Evolutionary conservation across 2,888 invertebrate species (phyloP), one percentile per base, ranked within the genome.

Genomic region (Acrocera orbiculus): DNA sequence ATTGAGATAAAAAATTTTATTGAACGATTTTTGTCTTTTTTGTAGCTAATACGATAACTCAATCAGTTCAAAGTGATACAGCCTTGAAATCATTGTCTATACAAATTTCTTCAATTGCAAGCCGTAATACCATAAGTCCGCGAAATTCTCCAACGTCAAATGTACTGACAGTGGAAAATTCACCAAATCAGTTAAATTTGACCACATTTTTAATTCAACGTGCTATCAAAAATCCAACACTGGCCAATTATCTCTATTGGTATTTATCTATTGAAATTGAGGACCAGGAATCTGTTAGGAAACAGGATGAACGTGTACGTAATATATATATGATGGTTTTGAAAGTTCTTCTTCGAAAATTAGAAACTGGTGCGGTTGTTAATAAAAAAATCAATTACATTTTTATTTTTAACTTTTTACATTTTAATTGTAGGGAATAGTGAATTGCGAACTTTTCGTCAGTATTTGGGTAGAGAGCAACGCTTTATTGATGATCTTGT

Each of bases 211-310:
- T 96, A 10, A 89, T 96, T 43, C 69, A 73, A 32, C 70, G 93
- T 35, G 90, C 95, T 1, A 82, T 86, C 56, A 72, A 73, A 49
- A 92, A 95, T 67, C 73, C 80, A 31, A 78, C 74, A 11, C 64
- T 98, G 28, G 92, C 92, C 30, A 96, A 95, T 66, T 96, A 95
- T 59, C 77, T 99, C 46, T 96, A 87, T 63, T 98, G 98, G 98
- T 90, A 89, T 64, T 65, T 92, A 43, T 70, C 81, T 38, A 85
- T 93, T 40, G 96, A 96, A 62, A 87, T 90, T 56, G 92, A 92
- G 59, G 87, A 89, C 58, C 77, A 79, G 43, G 79, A 79, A 53
- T 70, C 66, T 17, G 56, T 62, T 33, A 65, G 63, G 8, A 76
- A 77, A 45, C 81, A 82, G 54, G 82, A 87, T 51, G 66, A 67